Conservation (phyloP, 2,888 invertebrate genomes). For the Theretra japonica region DNA sequence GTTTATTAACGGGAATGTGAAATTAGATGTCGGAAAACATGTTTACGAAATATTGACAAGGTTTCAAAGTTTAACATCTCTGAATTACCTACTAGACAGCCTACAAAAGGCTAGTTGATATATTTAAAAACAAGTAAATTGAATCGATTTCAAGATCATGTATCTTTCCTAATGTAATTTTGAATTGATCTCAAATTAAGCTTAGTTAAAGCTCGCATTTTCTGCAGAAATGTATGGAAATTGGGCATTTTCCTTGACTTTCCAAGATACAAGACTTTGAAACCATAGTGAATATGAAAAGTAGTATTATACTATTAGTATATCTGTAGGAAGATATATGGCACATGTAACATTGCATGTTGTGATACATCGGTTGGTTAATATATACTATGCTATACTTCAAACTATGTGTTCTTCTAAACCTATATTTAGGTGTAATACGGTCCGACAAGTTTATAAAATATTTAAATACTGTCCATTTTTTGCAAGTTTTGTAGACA, state of each 20-base stretch:
- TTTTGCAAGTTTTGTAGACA: neutral
- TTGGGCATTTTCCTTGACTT: too few species aligned
- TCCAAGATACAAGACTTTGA: neutral
- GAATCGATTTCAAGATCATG: too few species aligned
- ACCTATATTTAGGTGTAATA: conserved; percentile 11
- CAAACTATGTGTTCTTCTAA: neutral
- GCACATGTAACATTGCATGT: neutral
- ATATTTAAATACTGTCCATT: neutral
- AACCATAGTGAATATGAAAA: too few species aligned
- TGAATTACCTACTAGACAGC: neutral
- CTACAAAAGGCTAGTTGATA: too few species aligned
- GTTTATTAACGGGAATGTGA: neutral
- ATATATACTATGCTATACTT: neutral
- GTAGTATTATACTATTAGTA: neutral
- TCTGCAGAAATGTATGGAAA: too few species aligned
- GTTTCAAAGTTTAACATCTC: neutral
- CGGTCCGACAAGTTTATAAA: neutral
- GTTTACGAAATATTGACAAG: neutral
- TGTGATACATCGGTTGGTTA: neutral
- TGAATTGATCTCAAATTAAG: too few species aligned
- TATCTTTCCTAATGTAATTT: too few species aligned
- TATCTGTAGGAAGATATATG: neutral
- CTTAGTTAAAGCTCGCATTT: too few species aligned
- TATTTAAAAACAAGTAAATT: too few species aligned
- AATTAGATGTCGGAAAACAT: neutral